A percentile compares a stretch with the other conserved stretches of the same genome.
phyloP scores from a whole-genome alignment of 1,140 invertebrate species.

The Armadillidium nasatum region DNA sequence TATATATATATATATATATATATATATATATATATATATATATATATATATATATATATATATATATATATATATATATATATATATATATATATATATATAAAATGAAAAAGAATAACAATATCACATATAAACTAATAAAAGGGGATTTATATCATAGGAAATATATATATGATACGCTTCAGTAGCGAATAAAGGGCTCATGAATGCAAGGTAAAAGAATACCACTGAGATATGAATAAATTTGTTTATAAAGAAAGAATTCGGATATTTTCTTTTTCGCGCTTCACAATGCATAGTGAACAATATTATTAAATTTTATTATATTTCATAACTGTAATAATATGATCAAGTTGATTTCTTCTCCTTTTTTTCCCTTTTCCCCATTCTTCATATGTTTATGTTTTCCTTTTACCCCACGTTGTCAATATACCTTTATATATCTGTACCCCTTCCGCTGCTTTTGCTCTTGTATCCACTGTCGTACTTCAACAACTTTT shows the following conservation, averaged over 20 bases:
- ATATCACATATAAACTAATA: neutral
- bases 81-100: no score
- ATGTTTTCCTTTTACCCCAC: no score
- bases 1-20: conserved; percentile 8
- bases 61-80: no score
- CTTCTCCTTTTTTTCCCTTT: neutral
- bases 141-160: neutral
- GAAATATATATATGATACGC: conserved; percentile 2
- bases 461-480: neutral
- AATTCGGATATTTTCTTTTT: neutral
- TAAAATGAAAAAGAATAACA: no score
- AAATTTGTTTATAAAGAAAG: neutral
- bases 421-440: no score
- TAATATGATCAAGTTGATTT: conserved; percentile 9
- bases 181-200: neutral
- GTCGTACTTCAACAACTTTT: neutral
- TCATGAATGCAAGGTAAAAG: neutral
- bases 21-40: conserved; percentile 5
- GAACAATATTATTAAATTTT: neutral
- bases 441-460: no score
- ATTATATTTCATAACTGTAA: conserved; percentile 11
- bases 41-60: neutral
- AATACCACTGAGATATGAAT: neutral
- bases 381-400: no score
- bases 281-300: neutral